Evolutionary conservation across 2,888 invertebrate species (phyloP).

Genomic region (Cryptophagus acutangulus): DNA sequence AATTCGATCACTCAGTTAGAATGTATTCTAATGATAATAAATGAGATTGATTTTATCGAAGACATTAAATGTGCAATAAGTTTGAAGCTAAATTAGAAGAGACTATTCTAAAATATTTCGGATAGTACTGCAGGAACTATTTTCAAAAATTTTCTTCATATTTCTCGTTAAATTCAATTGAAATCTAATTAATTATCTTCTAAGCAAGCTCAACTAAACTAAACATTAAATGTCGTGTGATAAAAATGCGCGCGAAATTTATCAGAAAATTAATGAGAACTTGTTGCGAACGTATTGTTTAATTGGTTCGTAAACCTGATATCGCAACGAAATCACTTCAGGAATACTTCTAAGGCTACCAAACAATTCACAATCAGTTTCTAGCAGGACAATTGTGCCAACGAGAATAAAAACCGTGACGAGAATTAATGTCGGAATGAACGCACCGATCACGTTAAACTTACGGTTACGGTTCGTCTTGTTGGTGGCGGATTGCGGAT

Average conservation of each 20-base stretch:
- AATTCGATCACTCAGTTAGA: too few species aligned
- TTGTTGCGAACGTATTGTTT: slow-evolving; percentile 70
- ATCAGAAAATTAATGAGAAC: slow-evolving; percentile 60
- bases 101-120: too few species aligned
- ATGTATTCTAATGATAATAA: too few species aligned
- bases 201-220: too few species aligned
- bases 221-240: too few species aligned
- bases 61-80: too few species aligned
- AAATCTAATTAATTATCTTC: too few species aligned
- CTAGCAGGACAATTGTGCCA: slow-evolving; percentile 67
- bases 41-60: too few species aligned
- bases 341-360: slow-evolving; percentile 67
- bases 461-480: slow-evolving; percentile 44
- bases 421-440: slow-evolving; percentile 73
- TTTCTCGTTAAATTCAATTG: too few species aligned
- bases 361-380: slow-evolving; percentile 71
- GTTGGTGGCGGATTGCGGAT: slow-evolving; percentile 13
- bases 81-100: too few species aligned
- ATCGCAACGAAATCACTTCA: slow-evolving; percentile 68
- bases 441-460: slow-evolving; percentile 65
- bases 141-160: too few species aligned
- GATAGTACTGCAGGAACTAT: too few species aligned
- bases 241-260: neutral
- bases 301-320: slow-evolving; percentile 78
- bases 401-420: slow-evolving; percentile 65